Evolutionary conservation across 2,113 vertebrate genomes (phyloP).

Genomic region (Aptenodytes patagonicus): DNA sequence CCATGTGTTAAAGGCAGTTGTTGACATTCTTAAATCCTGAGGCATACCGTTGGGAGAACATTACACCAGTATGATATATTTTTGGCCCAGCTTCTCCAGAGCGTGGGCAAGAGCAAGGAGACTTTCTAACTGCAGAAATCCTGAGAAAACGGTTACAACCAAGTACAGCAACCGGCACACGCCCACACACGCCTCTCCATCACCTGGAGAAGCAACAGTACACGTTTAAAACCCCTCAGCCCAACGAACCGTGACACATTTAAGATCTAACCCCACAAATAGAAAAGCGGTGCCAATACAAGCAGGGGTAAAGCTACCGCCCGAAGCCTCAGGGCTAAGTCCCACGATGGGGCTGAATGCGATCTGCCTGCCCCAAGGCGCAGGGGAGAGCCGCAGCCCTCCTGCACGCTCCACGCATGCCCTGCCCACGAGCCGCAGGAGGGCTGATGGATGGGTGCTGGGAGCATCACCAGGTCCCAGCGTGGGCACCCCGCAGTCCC

Average conservation of each 20-base stretch:
- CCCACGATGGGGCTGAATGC: fast-evolving
- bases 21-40: neutral
- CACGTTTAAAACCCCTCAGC: neutral
- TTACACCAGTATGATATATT: fast-evolving
- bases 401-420: neutral
- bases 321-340: neutral
- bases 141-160: neutral
- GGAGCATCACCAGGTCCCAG: neutral
- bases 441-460: neutral
- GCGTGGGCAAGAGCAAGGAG: fast-evolving
- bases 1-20: neutral
- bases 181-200: neutral
- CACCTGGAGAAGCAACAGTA: neutral
- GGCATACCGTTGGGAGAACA: neutral
- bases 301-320: neutral
- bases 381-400: neutral
- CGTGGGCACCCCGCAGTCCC: neutral
- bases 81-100: neutral
- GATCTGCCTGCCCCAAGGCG: neutral
- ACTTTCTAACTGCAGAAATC: neutral
- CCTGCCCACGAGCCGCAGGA: no score
- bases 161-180: fast-evolving
- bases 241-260: fast-evolving
- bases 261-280: neutral
- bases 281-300: neutral